Evolutionary conservation across 2,113 vertebrate species (phyloP).

Genomic region (Clarias batrachus): DNA sequence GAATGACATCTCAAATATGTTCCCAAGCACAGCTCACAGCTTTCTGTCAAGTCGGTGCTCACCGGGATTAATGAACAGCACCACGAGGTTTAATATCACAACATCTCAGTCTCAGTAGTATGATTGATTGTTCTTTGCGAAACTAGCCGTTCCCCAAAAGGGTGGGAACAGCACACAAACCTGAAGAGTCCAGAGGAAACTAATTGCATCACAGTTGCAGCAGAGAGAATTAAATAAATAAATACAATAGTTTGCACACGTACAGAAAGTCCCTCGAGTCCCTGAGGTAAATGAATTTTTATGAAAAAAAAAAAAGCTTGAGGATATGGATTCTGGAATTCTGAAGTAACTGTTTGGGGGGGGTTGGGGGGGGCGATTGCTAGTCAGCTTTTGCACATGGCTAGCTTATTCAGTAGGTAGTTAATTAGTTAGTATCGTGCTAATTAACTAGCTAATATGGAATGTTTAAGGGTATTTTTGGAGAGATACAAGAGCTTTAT

Average conservation of each 20-base stretch:
- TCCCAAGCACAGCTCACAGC: no score
- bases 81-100: not conserved
- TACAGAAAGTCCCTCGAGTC: not conserved
- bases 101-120: not conserved
- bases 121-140: not conserved
- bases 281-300: slow-evolving; percentile 18
- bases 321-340: not conserved
- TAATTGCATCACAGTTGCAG: not conserved
- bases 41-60: not conserved
- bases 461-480: not conserved
- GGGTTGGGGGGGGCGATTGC: not conserved
- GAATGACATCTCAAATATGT: no score
- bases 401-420: no score
- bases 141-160: not conserved
- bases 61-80: not conserved
- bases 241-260: slow-evolving; percentile 12
- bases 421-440: not conserved
- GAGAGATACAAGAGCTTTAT: no score
- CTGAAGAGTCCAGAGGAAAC: not conserved
- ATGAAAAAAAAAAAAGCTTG: not conserved
- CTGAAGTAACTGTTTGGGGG: not conserved
- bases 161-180: not conserved
- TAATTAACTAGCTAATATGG: not conserved
- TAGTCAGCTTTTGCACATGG: not conserved
- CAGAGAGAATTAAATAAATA: slow-evolving; percentile 8